phyloP scores from a whole-genome alignment of 2,113 vertebrate species.

The Numida meleagris region DNA sequence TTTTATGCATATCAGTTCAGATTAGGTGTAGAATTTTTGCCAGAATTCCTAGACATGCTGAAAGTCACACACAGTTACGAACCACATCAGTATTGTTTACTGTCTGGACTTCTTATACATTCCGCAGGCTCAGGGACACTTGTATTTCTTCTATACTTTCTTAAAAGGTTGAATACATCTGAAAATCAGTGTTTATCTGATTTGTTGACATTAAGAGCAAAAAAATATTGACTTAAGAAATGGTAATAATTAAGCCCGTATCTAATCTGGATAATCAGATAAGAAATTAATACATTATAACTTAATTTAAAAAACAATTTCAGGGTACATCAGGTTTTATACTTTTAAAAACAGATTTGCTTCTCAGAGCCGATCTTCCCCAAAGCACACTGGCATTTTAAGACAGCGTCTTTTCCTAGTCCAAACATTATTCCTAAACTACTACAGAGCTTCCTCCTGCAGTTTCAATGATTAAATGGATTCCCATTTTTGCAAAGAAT shows the following conservation, averaged over 20 bases:
- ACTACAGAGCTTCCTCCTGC: background rate
- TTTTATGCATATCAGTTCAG: slow-evolving; percentile 61
- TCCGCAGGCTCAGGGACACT: background rate
- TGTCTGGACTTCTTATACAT: slow-evolving; percentile 54
- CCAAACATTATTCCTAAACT: background rate
- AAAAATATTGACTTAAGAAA: background rate
- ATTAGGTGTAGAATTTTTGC: slow-evolving; percentile 50
- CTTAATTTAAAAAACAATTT: background rate
- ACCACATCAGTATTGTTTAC: slow-evolving; percentile 40
- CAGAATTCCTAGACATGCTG: slow-evolving; percentile 60
- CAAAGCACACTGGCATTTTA: background rate
- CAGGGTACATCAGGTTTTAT: background rate
- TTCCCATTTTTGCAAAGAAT: background rate
- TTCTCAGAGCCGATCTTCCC: background rate
- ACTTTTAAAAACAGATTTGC: background rate
- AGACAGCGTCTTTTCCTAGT: background rate
- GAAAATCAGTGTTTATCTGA: background rate
- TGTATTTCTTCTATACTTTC: background rate
- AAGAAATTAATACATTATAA: background rate
- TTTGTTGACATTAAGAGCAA: background rate
- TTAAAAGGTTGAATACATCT: background rate
- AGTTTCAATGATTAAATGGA: background rate
- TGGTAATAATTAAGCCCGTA: background rate
- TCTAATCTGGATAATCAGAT: background rate
- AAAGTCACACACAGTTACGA: slow-evolving; percentile 35